Conservation (phyloP, 2,113 vertebrate species). For the Protomyctophum bolini region DNA sequence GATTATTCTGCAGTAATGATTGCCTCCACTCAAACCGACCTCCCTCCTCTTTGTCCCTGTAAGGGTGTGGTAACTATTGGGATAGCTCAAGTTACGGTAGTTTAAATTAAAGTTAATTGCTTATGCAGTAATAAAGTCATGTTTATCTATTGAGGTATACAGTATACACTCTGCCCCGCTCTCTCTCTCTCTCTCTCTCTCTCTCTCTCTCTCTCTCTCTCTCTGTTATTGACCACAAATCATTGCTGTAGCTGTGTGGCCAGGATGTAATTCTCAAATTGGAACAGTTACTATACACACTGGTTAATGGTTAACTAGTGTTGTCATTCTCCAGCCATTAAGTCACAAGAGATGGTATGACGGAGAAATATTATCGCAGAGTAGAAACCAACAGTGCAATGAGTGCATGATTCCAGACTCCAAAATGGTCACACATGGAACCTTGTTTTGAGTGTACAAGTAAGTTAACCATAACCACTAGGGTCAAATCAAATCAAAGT, state of each 20-base stretch:
- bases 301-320: conserved; percentile 50
- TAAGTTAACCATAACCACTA: too few relatives aligned
- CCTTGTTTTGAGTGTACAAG: too few relatives aligned
- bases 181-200: too few relatives aligned
- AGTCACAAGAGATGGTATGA: too few relatives aligned
- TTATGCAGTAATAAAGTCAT: neutral
- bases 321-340: conserved; percentile 9
- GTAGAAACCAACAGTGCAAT: too few relatives aligned
- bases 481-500: too few relatives aligned
- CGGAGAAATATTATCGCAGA: too few relatives aligned
- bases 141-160: conserved; percentile 6
- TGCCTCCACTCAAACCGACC: conserved; percentile 4
- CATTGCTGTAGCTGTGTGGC: neutral
- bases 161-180: neutral
- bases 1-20: conserved; percentile 20
- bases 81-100: conserved; percentile 15
- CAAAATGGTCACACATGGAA: too few relatives aligned
- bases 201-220: too few relatives aligned
- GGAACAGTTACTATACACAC: neutral
- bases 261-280: conserved; percentile 4
- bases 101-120: neutral
- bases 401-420: too few relatives aligned
- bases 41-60: neutral
- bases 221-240: too few relatives aligned
- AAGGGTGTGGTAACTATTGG: conserved; percentile 12